These are phyloP conservation scores for Alouatta palliata DNA, from an alignment of 2,113 vertebrate species.

Conservation along the genomic window DNA sequence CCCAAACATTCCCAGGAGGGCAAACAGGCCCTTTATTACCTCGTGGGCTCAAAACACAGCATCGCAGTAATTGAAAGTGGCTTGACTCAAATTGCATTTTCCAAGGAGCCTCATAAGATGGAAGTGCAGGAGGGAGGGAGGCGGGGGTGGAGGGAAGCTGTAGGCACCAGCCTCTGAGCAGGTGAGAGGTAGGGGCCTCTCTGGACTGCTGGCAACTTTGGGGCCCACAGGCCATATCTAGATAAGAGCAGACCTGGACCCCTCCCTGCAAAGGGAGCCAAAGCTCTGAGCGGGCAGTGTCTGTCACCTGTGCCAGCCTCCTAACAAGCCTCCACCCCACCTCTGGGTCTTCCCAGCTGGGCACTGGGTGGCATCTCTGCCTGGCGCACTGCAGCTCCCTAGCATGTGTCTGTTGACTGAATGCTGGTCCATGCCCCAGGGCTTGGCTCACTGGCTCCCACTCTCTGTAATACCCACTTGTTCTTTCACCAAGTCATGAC, in stretches of 20 bases:
- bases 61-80: slow-evolving; percentile 55
- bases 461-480: background rate
- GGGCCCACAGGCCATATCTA: too few relatives aligned
- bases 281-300: rapidly evolving
- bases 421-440: background rate
- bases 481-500: background rate
- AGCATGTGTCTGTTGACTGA: background rate
- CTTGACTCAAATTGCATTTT: slow-evolving; percentile 66
- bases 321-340: too few relatives aligned
- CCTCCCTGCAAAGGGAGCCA: background rate
- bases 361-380: rapidly evolving
- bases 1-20: slow-evolving; percentile 27
- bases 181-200: background rate
- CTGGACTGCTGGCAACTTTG: background rate
- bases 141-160: background rate
- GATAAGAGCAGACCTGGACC: background rate
- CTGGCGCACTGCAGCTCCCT: rapidly evolving
- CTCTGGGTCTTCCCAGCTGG: background rate
- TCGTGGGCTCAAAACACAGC: background rate
- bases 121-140: background rate
- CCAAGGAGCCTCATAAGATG: background rate
- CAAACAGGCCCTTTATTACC: background rate
- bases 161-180: rapidly evolving
- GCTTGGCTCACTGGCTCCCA: background rate
- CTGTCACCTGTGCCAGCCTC: background rate